Evolutionary conservation across 2,797 vertebrate genomes (phyloP).

Genomic region (Clarias fuscus): DNA sequence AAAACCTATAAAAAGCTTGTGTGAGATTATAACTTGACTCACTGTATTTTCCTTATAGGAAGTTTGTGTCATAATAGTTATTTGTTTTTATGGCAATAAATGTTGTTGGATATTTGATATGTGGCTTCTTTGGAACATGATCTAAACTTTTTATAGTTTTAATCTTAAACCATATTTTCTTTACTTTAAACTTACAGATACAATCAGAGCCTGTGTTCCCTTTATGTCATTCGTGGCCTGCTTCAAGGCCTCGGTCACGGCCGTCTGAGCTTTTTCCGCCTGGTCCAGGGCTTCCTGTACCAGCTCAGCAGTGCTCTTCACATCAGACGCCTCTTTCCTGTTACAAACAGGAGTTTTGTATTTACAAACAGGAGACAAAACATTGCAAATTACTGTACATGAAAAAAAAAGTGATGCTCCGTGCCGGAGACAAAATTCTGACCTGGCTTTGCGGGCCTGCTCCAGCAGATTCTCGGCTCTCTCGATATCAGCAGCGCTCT

Average conservation of each 20-base stretch:
- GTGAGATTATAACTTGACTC: neutral
- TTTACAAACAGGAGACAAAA: neutral
- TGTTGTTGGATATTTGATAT: neutral
- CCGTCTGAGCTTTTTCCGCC: constrained; percentile 84
- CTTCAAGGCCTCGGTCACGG: constrained; percentile 85
- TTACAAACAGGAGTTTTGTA: constrained; percentile 16
- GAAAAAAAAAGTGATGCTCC: neutral
- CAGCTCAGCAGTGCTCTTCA: constrained; percentile 83
- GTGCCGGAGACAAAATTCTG: constrained; percentile 10
- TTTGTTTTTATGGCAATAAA: neutral
- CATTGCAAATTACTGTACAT: neutral
- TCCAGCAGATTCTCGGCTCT: constrained; percentile 85
- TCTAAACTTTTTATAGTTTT: neutral
- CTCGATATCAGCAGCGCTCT: constrained; percentile 86
- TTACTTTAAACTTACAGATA: constrained; percentile 76
- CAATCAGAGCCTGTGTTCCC: constrained; percentile 86
- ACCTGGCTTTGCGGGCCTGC: constrained; percentile 89
- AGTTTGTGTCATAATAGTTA: neutral
- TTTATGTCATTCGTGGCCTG: constrained; percentile 86
- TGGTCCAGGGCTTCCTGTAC: constrained; percentile 88
- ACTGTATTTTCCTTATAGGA: neutral
- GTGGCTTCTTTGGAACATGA: neutral
- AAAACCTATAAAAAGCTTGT: neutral
- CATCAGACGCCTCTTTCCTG: constrained; percentile 84
- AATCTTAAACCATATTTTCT: neutral